phyloP scores from a whole-genome alignment of 1,140 invertebrate species.

The Atta colombica region DNA sequence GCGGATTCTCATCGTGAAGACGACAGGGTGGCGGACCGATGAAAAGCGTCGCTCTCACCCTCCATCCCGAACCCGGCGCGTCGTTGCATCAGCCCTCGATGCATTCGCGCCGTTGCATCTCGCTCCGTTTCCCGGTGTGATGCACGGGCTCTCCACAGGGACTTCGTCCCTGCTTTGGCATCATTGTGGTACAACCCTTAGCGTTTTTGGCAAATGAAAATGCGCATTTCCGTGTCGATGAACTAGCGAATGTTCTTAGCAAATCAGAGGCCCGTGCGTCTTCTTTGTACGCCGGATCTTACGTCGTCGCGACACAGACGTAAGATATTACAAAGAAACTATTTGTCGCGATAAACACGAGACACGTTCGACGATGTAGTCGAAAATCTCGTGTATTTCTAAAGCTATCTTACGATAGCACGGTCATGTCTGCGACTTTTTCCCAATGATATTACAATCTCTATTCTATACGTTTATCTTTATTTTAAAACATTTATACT shows the following conservation, averaged over 20 bases:
- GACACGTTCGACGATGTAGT: background rate
- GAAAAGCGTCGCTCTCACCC: slow-evolving; percentile 63
- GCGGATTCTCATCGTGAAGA: slow-evolving; percentile 67
- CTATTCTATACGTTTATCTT: background rate
- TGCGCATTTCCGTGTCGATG: slow-evolving; percentile 29
- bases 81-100: slow-evolving; percentile 61
- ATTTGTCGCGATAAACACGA: background rate
- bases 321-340: slow-evolving; percentile 1
- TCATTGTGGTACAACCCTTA: slow-evolving; percentile 33
- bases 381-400: slow-evolving; percentile 7
- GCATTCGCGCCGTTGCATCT: slow-evolving; percentile 52
- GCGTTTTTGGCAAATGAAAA: slow-evolving; percentile 75
- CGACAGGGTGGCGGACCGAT: slow-evolving; percentile 71
- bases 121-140: slow-evolving; percentile 1
- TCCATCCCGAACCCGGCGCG: slow-evolving; percentile 41
- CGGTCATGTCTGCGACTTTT: background rate
- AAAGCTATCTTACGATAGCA: background rate
- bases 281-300: slow-evolving; percentile 22
- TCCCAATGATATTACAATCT: background rate
- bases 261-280: background rate
- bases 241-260: background rate
- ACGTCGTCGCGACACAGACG: background rate
- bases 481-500: background rate
- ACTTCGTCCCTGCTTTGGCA: slow-evolving; percentile 50
- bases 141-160: slow-evolving; percentile 5